A percentile compares a stretch with the other conserved stretches of the same genome.
phyloP scores from a whole-genome alignment of 2,113 vertebrate species.

The Mohoua ochrocephala region DNA sequence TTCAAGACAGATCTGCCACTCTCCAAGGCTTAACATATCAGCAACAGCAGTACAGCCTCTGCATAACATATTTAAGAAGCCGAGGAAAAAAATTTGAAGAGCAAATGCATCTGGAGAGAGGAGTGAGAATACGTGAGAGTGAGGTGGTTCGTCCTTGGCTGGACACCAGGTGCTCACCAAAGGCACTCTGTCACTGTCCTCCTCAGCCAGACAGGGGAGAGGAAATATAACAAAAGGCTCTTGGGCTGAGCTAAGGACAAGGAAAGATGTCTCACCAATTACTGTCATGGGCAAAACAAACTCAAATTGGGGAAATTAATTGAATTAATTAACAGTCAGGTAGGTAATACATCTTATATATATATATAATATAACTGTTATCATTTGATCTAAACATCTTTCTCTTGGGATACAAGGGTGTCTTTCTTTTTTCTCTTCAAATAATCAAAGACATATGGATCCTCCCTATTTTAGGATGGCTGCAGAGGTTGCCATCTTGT shows the following conservation, averaged over 20 bases:
- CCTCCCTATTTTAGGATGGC: not conserved
- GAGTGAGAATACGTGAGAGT: not conserved
- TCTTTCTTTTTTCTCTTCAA: not conserved
- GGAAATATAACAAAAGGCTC: not conserved
- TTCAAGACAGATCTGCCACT: not conserved
- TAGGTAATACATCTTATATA: not conserved
- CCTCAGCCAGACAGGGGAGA: not conserved
- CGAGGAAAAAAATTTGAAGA: not conserved
- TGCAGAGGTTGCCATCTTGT: not conserved
- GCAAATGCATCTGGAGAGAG: not conserved
- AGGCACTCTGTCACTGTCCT: not conserved
- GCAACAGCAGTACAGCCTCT: not conserved
- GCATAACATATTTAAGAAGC: not conserved
- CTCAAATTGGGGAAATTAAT: not conserved
- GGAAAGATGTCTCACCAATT: not conserved
- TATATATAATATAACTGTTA: not conserved
- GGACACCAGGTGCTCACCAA: not conserved
- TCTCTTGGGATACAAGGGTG: fast-evolving
- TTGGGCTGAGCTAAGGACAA: not conserved
- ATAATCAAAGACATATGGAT: not conserved
- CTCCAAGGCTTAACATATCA: not conserved
- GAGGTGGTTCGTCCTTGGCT: not conserved
- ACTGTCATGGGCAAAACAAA: not conserved
- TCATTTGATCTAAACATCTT: fast-evolving
- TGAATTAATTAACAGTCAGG: not conserved